Evolutionary conservation across 2,113 vertebrate species (phyloP).

Genomic region (Phylloscopus trochilus): DNA sequence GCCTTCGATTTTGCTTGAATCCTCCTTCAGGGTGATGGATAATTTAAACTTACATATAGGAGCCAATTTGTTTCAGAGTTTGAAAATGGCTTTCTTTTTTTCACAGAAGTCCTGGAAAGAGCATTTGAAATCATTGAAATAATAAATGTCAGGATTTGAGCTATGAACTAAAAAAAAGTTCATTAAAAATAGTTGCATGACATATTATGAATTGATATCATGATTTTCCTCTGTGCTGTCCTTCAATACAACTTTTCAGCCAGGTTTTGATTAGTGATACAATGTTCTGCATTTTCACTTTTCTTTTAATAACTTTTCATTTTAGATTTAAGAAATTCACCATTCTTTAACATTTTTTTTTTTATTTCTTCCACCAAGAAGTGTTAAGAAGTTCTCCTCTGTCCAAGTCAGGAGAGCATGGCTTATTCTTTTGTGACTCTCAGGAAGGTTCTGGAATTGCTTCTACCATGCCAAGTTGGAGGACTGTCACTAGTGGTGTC

Average conservation of each 20-base stretch:
- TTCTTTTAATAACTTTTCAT: background rate
- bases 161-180: slow-evolving; percentile 33
- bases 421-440: background rate
- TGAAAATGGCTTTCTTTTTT: slow-evolving; percentile 24
- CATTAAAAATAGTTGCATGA: slow-evolving; percentile 38
- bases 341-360: background rate
- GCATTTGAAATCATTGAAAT: slow-evolving; percentile 36
- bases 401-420: background rate
- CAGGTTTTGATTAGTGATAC: background rate
- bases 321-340: background rate
- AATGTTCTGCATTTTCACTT: background rate
- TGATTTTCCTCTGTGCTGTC: background rate
- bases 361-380: background rate
- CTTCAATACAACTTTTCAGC: slow-evolving; percentile 15
- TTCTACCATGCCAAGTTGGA: background rate
- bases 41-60: slow-evolving; percentile 65
- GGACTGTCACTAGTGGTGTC: no score
- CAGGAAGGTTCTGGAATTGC: background rate
- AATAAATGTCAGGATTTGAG: slow-evolving; percentile 45
- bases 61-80: slow-evolving; percentile 55
- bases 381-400: background rate
- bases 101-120: slow-evolving; percentile 38
- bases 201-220: background rate
- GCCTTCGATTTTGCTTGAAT: slow-evolving; percentile 69
- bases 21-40: slow-evolving; percentile 57